A percentile compares a stretch with the other conserved stretches of the same genome.
phyloP scores from a whole-genome alignment of 1,140 invertebrate species.

The Drosophila insularis region DNA sequence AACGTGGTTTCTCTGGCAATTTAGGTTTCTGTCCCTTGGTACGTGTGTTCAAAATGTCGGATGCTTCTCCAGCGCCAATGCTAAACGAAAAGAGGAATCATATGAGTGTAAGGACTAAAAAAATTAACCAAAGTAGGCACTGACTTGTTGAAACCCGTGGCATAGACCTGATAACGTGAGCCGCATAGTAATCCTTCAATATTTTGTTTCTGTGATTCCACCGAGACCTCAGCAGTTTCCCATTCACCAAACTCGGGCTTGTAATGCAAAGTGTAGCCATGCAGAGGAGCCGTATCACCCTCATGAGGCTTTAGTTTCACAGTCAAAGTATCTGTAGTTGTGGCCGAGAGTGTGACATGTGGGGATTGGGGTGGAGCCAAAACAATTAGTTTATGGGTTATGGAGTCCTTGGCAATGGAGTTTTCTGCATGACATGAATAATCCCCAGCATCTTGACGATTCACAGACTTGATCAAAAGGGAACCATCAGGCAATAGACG shows the following conservation, averaged over 20 bases:
- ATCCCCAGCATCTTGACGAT: constrained; percentile 93
- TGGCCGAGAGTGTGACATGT: constrained; percentile 89
- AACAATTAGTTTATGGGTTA: constrained; percentile 94
- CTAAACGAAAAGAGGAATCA: constrained; percentile 81
- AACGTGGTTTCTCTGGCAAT: constrained; percentile 93
- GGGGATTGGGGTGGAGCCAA: constrained; percentile 93
- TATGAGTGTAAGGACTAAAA: background rate
- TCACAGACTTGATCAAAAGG: constrained; percentile 93
- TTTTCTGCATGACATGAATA: constrained; percentile 96
- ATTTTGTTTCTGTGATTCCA: constrained; percentile 91
- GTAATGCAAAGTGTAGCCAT: constrained; percentile 95
- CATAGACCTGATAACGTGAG: constrained; percentile 95
- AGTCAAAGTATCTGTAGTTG: constrained; percentile 92
- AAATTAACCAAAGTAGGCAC: background rate
- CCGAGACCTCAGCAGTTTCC: constrained; percentile 90
- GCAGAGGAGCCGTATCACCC: constrained; percentile 88
- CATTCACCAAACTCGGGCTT: constrained; percentile 96
- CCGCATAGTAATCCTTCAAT: constrained; percentile 94
- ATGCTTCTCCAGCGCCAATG: constrained; percentile 94
- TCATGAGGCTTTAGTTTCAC: constrained; percentile 91
- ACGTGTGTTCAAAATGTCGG: constrained; percentile 92
- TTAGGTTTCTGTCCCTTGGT: constrained; percentile 95
- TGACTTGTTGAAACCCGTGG: constrained; percentile 94
- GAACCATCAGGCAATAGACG: constrained; percentile 94
- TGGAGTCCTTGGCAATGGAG: constrained; percentile 94